These are phyloP conservation scores for Sesia apiformis DNA, from an alignment of 2,888 invertebrate species.

Conservation along the genomic window DNA sequence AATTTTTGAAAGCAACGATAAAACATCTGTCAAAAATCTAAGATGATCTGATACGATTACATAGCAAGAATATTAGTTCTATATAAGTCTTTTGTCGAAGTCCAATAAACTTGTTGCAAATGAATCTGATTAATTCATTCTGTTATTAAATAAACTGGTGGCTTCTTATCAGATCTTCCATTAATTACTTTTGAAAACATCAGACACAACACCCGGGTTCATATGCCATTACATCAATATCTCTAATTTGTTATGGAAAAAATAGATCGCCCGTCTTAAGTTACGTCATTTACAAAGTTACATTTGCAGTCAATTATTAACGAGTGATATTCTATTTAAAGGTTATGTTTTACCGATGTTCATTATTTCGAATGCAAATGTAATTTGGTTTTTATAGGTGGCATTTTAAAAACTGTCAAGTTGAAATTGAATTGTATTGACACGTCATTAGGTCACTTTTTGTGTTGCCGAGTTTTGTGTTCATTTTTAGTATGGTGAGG, in stretches of 20 bases:
- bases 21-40: too few species aligned
- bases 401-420: not conserved
- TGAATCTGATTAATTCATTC: not conserved
- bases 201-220: not conserved
- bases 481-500: not conserved
- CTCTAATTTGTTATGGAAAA: slow-evolving; percentile 4
- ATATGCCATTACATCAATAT: slow-evolving; percentile 1
- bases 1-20: too few species aligned
- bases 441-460: not conserved
- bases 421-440: not conserved
- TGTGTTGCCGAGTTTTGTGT: not conserved
- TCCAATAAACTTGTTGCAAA: too few species aligned
- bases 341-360: too few species aligned
- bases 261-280: slow-evolving; percentile 5
- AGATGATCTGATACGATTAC: too few species aligned
- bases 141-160: not conserved
- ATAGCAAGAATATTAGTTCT: too few species aligned
- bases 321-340: too few species aligned
- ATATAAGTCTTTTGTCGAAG: too few species aligned
- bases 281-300: slow-evolving; percentile 4
- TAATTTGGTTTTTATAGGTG: too few species aligned
- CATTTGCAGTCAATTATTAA: slow-evolving; percentile 1
- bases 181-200: slow-evolving; percentile 2
- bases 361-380: too few species aligned
- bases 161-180: slow-evolving; percentile 1